Percentiles rank a stretch among this genome's conserved stretches.
Evolutionary conservation across 2,797 vertebrate genomes (phyloP).

Genomic region (Notolepis coatsorum): DNA sequence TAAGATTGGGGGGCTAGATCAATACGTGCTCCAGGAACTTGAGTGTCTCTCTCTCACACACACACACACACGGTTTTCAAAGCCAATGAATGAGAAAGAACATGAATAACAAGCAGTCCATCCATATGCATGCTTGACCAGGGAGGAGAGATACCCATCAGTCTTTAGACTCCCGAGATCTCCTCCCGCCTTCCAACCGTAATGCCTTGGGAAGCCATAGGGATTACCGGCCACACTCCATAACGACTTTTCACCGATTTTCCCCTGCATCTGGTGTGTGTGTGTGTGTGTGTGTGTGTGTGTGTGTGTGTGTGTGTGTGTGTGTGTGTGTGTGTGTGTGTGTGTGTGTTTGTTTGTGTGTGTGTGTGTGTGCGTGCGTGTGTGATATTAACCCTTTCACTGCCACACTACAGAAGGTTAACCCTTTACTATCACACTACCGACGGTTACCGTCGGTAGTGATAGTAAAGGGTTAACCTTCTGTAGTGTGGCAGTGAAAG

Average conservation of each 20-base stretch:
- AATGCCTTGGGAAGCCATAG: constrained; percentile 1
- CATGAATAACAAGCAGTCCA: constrained; percentile 51
- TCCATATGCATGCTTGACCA: constrained; percentile 51
- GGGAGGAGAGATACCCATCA: constrained; percentile 17
- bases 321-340: too few species aligned
- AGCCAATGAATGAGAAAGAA: constrained; percentile 51
- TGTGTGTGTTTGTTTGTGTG: too few species aligned
- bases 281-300: too few species aligned
- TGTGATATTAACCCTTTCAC: too few species aligned
- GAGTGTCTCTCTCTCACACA: constrained; percentile 1
- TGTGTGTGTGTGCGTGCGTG: too few species aligned
- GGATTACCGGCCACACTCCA: constrained; percentile 37
- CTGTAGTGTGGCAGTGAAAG: too few species aligned
- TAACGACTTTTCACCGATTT: constrained; percentile 22
- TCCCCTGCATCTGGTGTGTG: background rate
- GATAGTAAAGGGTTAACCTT: too few species aligned
- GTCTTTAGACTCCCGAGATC: constrained; percentile 28
- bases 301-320: too few species aligned
- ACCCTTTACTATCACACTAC: too few species aligned
- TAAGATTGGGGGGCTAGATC: constrained; percentile 13
- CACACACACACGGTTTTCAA: background rate
- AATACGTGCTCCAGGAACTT: constrained; percentile 24
- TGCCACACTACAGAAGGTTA: too few species aligned
- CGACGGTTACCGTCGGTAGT: too few species aligned
- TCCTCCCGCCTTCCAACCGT: constrained; percentile 31